These are phyloP conservation scores for Antennarius maculatus DNA, from an alignment of 2,797 vertebrate species.

Conservation along the genomic window DNA sequence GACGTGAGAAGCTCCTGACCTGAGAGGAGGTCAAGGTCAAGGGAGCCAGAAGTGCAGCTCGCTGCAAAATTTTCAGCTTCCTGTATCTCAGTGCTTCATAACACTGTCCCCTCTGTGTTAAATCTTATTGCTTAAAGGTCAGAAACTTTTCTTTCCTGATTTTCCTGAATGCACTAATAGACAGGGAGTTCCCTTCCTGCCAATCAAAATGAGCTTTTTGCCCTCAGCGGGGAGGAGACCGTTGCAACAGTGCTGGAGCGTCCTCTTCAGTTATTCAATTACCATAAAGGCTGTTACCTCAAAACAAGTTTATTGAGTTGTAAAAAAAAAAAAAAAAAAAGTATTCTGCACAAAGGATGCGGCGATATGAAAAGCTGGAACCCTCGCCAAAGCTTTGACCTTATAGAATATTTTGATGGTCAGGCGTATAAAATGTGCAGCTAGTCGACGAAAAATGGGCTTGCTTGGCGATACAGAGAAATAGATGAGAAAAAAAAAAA, in stretches of 20 bases:
- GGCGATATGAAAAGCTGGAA: conserved; percentile 40
- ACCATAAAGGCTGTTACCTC: conserved; percentile 64
- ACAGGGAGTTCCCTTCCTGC: conserved; percentile 76
- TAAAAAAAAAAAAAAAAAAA: conserved; percentile 57
- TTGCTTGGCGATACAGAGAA: conserved; percentile 24
- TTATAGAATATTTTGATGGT: conserved; percentile 31
- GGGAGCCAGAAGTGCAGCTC: conserved; percentile 42
- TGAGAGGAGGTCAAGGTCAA: conserved; percentile 50
- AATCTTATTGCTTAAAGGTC: conserved; percentile 52
- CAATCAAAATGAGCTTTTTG: conserved; percentile 80
- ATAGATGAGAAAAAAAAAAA: conserved; percentile 7
- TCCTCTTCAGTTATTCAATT: conserved; percentile 76
- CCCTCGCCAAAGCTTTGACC: conserved; percentile 34
- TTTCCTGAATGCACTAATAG: conserved; percentile 67
- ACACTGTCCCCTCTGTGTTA: conserved; percentile 59
- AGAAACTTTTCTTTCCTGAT: conserved; percentile 59
- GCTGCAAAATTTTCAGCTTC: conserved; percentile 41
- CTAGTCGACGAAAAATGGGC: conserved; percentile 9
- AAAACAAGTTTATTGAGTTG: conserved; percentile 73
- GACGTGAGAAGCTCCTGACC: conserved; percentile 57
- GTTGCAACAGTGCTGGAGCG: conserved; percentile 71
- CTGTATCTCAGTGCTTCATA: conserved; percentile 36
- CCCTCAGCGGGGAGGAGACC: conserved; percentile 71
- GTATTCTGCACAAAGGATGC: conserved; percentile 52
- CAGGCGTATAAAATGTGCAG: conserved; percentile 23